Base-by-base conservation (phyloP, 2,888 invertebrate genomes). In the Chaitophorus viminalis region DNA sequence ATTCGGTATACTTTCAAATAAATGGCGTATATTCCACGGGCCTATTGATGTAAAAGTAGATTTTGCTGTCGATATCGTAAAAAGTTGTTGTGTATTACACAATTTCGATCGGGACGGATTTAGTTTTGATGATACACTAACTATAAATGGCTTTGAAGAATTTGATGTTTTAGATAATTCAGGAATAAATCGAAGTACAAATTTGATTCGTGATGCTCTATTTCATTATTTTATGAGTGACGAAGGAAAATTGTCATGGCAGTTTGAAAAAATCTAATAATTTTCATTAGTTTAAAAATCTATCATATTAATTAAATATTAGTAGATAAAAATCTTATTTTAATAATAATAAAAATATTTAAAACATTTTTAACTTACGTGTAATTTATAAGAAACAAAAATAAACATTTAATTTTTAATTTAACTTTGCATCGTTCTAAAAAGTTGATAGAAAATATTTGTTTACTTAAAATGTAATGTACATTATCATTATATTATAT, bases 11-110 rank as follows among this genome's bases (percentile, higher is more conserved):
- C n/a, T n/a, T n/a, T n/a, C n/a, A n/a, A n/a, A n/a, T n/a, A n/a
- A n/a, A n/a, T n/a, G n/a, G n/a, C n/a, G n/a, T n/a, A n/a, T n/a
- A n/a, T n/a, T 91, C 82, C 90, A 91, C 89, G 89, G 90, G 84
- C 90, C 91, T 84, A 88, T 91, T 77, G 89, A 90, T 86, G 90
- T 90, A 75, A 88, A 90, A 75, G 89, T 89, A 79, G 89, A 89
- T 82, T 90, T 90, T 89, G 89, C 90, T 88, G 90, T 89, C 78
- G 89, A 90, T 87, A 90, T 91, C 89, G 90, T 91, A 77, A 90
- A 91, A 89, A 89, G n/a, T n/a, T n/a, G 90, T 81, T 90, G 90
- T 89, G 88, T 89, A 82, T 86, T 90, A 46, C 89, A 90, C 88
- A 90, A 90, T 87, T 90, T 89, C 76, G 84, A 89, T 70, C 89